Evolutionary conservation across 2,888 invertebrate genomes (phyloP), one percentile per base, ranked within the genome.

Genomic region (Geophilus truncorum): DNA sequence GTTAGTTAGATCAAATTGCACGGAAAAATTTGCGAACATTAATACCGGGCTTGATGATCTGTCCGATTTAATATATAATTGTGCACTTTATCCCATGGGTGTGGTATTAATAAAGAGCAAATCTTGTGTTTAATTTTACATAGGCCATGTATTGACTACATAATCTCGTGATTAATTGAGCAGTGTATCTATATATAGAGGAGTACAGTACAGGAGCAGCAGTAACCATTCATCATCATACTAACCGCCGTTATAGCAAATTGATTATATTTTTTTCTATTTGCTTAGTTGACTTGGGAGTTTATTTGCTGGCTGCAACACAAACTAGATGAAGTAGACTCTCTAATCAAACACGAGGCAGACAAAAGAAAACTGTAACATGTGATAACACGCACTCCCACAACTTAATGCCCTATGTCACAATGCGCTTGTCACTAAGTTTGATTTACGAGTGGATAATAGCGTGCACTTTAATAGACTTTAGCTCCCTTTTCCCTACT

Each of bases 401-500:
- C 70, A 25, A 70, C 70, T 70, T 70, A 70, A 70, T 70, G 70
- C 70, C 25, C n/a, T 28, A 15, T 70, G 70, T 70, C 70, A 70
- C 70, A 70, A 70, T 70, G 70, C 28, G 28, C 70, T 70, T 70
- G 70, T 70, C 70, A 70, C 70, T 70, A 10, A n/a, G 70, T 70
- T 70, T 70, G 70, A 70, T 70, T 70, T 70, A 70, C 28, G 70
- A 23, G 70, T 70, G 70, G 70, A 70, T 70, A 70, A 70, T 70
- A 70, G 70, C 70, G 70, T 70, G 70, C 70, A 70, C 70, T 70
- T 70, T 70, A 70, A 70, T 70, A 70, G 28, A 70, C 70, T 70
- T 70, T 70, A 70, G 12, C 28, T 70, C 28, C 15, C 70, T 23
- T 70, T 70, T 70, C 70, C 70, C 25, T 70, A 28, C 70, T 70